phyloP scores from a whole-genome alignment of 2,797 vertebrate species.

The Halcyon badia region DNA sequence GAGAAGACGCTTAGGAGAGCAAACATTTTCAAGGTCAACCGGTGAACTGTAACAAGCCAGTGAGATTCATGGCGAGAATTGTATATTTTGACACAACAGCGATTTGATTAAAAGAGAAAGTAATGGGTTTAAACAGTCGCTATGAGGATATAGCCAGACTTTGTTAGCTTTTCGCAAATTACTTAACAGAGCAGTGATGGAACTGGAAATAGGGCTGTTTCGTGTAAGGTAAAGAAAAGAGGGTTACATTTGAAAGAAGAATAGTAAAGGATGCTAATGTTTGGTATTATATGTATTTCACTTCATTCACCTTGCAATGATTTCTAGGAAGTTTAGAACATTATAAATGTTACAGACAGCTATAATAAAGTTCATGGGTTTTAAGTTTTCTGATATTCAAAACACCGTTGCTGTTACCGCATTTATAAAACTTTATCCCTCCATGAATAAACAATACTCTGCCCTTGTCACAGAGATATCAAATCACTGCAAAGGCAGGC shows the following conservation, averaged over 20 bases:
- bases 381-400: neutral
- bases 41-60: slow-evolving; percentile 93
- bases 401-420: neutral
- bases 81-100: slow-evolving; percentile 94
- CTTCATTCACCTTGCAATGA: neutral
- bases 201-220: slow-evolving; percentile 87
- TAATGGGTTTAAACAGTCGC: slow-evolving; percentile 98
- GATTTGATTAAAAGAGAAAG: slow-evolving; percentile 99
- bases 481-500: neutral
- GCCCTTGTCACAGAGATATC: neutral
- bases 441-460: neutral
- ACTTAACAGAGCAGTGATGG: slow-evolving; percentile 91
- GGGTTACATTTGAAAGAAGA: slow-evolving; percentile 18
- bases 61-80: slow-evolving; percentile 94
- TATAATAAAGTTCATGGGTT: neutral
- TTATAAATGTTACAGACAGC: neutral
- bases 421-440: neutral
- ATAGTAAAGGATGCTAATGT: slow-evolving; percentile 62
- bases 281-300: neutral
- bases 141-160: slow-evolving; percentile 92
- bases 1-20: slow-evolving; percentile 92
- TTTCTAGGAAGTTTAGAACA: neutral
- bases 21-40: slow-evolving; percentile 99
- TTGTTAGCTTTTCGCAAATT: slow-evolving; percentile 92
- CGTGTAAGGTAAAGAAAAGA: slow-evolving; percentile 86